Conservation (phyloP, 2,797 vertebrate species). For the Siniperca undulata region DNA sequence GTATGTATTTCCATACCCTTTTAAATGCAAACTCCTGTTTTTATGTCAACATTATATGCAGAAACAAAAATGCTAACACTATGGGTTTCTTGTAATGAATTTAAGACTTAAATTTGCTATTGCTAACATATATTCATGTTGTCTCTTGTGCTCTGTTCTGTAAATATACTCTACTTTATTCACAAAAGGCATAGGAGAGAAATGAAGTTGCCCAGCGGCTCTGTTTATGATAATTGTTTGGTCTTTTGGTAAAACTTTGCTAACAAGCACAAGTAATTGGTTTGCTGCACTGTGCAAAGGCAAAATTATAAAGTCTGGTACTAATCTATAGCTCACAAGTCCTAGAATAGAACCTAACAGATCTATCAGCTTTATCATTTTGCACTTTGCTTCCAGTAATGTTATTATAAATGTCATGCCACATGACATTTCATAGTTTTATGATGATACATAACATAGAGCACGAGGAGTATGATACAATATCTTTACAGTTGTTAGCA, state of each 20-base stretch:
- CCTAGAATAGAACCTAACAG: background rate
- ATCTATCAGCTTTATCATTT: background rate
- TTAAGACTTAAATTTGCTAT: background rate
- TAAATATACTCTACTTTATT: background rate
- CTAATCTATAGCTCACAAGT: background rate
- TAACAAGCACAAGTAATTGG: conserved; percentile 36
- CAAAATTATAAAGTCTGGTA: conserved; percentile 1
- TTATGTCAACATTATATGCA: background rate
- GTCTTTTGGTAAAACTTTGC: conserved; percentile 16
- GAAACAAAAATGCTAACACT: background rate
- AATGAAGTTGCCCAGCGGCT: conserved; percentile 1
- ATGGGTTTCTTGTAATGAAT: background rate
- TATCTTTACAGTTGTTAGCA: background rate
- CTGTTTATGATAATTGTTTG: conserved; percentile 10
- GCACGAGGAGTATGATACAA: background rate
- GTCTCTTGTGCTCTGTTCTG: background rate
- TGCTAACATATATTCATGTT: no score
- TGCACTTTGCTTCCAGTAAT: background rate
- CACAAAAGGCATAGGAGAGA: background rate
- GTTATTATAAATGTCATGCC: background rate
- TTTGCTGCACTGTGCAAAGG: conserved; percentile 17
- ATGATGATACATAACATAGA: background rate
- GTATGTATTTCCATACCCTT: background rate
- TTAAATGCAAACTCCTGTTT: background rate
- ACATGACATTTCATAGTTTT: background rate